Evolutionary conservation across 2,113 vertebrate genomes (phyloP).

Genomic region (Parotia lawesii): DNA sequence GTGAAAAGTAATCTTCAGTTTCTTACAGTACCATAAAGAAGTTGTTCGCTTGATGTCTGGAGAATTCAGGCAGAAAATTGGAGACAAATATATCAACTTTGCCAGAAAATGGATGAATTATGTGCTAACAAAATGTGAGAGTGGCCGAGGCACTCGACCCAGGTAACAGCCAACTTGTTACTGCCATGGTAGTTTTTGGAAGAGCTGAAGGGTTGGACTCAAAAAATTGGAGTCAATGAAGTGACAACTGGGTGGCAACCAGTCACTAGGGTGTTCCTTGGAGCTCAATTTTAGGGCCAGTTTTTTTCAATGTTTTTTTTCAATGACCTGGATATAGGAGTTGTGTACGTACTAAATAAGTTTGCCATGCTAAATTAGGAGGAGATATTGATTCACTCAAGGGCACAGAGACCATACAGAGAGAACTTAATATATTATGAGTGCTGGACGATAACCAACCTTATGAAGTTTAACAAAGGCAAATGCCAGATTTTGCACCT

Average conservation of each 20-base stretch:
- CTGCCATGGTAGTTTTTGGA: not conserved
- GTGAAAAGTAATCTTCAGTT: constrained; percentile 41
- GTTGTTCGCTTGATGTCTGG: constrained; percentile 98
- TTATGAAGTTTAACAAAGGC: not conserved
- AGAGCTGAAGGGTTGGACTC: not conserved
- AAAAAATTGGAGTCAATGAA: not conserved
- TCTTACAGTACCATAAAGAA: constrained; percentile 94
- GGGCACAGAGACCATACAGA: not conserved
- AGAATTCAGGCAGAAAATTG: constrained; percentile 93
- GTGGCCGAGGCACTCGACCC: constrained; percentile 92
- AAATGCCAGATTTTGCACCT: not conserved
- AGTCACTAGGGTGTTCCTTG: not conserved
- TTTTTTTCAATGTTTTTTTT: not conserved
- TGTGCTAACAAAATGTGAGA: constrained; percentile 96
- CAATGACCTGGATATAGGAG: not conserved
- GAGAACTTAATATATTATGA: not conserved
- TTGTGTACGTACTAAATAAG: not conserved
- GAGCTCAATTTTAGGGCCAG: not conserved
- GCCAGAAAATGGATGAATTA: constrained; percentile 99
- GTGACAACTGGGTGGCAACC: not conserved
- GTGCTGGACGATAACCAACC: not conserved
- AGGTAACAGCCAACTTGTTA: constrained; percentile 74
- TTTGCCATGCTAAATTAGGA: not conserved
- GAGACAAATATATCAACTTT: constrained; percentile 94
- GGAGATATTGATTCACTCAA: not conserved